Base-by-base conservation (phyloP, 2,113 vertebrate species). In the Pedetes capensis region DNA sequence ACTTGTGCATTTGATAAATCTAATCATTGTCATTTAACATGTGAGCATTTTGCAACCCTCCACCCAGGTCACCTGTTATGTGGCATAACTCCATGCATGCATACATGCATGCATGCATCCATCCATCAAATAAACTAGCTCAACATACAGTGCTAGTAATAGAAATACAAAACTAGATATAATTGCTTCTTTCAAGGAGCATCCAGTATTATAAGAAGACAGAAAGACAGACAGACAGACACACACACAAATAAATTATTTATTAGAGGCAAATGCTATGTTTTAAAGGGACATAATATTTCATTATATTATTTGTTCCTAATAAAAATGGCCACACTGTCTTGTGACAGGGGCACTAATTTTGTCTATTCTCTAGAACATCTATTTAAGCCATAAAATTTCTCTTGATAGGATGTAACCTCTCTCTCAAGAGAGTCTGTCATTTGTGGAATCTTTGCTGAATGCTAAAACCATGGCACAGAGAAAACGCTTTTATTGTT, bases 341-440 rank as follows among this genome's bases (percentile, higher is more conserved):
- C 57, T 59, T 95, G 72, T 93, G 86, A 89, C 25, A 74, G 8
- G 3, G 22, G 39, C 81, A 84, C 94, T 96, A 94, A 88, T 83
- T 95, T 96, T 94, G 39, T 94, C 83, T 95, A 82, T 95, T 97
- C 71, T 95, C 29, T 89, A 83, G 53, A 72, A 87, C 94, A 88
- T 96, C 89, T 97, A 75, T 76, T 96, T 87, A 93, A 89, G 72
- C 93, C 61, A 79, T 91, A 78, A 63, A 34, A 13, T 93, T 96
- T 69, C 63, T 96, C 93, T 95, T 93, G 95, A 91, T 83, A 91
- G 59, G 44, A 61, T 95, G 74, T 92, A 37, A 81, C 32, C 37
- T 97, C 92, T 95, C 61, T 92, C 95, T 97, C 90, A 88, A 96
- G 91, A 96, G 42, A 82, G 37, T n/a, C 80, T 97, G 75, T 96